Evolutionary conservation across 2,113 vertebrate species (phyloP), one percentile per base, ranked within the genome.

Genomic region (Corvus cornix): DNA sequence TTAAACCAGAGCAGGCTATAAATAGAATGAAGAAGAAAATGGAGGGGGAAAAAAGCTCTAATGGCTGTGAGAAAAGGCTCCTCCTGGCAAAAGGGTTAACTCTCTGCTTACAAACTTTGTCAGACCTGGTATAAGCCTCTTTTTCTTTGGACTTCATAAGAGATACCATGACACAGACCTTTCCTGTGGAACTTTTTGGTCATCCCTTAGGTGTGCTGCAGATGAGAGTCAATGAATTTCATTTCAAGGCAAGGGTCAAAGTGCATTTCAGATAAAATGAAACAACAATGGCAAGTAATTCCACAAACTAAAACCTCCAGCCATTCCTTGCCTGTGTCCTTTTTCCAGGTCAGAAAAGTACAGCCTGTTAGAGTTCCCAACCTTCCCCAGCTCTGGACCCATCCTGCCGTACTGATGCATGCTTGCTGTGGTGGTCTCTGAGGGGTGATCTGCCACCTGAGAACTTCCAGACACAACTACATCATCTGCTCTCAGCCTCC

Each of bases 381-480:
- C 37, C 33, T 52, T 67, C 46, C 44, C 44, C 64, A 69, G 26
- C 52, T 84, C 76, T 1, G 4, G 52, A 28, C 18, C 62, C 52
- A 30, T 26, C 67, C 72, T 3, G 0, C 55, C 5, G 3, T 44
- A 56, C 67, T 31, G 63, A n/a, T 24, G 84, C 43, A 15, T 0
- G 8, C 79, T 91, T 18, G 11, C 91, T n/a, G 24, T n/a, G 84
- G 89, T 33, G 68, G 72, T 87, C 81, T 64, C 93, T 13, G 27
- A 72, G 67, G 75, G 70, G 74, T 23, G 86, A 94, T 87, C 86
- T 86, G 35, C 86, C 92, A 87, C 74, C 94, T 93, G 95, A 96
- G 81, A 93, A 91, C 86, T 92, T 95, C 95, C 95, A 97, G 92
- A 93, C 62, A 74, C 81, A 70, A 8, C 93, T 88, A 90, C 73